Evolutionary conservation across 2,888 invertebrate genomes (phyloP), one percentile per base, ranked within the genome.

Genomic region (Mythimna loreyi): DNA sequence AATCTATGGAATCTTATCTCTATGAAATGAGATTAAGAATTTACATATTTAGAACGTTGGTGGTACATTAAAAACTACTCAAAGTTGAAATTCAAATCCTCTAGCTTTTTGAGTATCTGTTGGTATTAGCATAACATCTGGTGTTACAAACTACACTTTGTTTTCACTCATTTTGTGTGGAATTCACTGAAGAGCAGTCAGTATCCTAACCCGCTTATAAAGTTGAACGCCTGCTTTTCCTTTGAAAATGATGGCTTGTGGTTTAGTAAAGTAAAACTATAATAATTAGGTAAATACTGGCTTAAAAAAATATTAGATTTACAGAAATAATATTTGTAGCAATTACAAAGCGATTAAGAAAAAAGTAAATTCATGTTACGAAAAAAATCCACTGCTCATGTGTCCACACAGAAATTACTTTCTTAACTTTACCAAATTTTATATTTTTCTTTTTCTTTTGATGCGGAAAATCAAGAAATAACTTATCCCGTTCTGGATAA

Each of bases 21-120:
- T 57, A 67, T 67, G 63, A 61, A 82, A 76, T 65, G 59, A 79
- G 73, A 84, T 75, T 80, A 72, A 60, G 66, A 80, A 84, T 83
- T 83, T 63, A 78, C 77, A 80, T 83, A 82, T 75, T 81, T 68
- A 61, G 59, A 77, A 63, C 52, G 67, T 75, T 57, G 53, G 28
- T 53, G 56, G 53, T 67, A 74, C 74, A 79, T 84, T 84, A 79
- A 75, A 81, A 80, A 77, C 74, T 84, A 77, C 77, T 83, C 68
- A 72, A 55, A 74, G 66, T 70, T 71, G 50, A 72, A 74, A 77
- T 60, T 70, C 52, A 74, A 81, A 72, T 66, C 50, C 50, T 69
- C 30, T 55, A 58, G 58, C 45, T 59, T 76, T 80, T 75, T 63
- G 67, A 80, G 57, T 63, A 67, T 69, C 59, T 66, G 56, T 59